Conservation (phyloP, 2,888 invertebrate species). For the Acronicta psi region DNA sequence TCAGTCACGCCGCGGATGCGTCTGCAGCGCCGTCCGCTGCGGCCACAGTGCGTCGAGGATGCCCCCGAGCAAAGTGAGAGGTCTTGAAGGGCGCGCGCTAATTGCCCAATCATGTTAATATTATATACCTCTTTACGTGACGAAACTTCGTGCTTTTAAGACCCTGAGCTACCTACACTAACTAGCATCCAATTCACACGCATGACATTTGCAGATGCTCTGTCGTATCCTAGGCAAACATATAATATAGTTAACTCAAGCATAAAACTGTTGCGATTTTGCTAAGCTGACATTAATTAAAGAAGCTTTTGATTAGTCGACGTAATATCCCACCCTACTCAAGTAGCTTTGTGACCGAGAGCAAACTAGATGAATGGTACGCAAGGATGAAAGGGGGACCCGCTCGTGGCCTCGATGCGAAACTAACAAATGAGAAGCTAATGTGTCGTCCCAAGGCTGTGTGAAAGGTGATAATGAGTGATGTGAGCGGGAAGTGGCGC, state of each 20-base stretch:
- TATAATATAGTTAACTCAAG: conserved; percentile 12
- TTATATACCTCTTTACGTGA: conserved; percentile 33
- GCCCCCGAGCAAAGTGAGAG: conserved; percentile 33
- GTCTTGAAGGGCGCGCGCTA: conserved; percentile 44
- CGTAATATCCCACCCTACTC: background rate
- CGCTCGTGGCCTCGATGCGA: conserved; percentile 26
- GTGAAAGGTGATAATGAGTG: conserved; percentile 45
- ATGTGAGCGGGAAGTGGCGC: conserved; percentile 20
- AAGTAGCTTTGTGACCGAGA: conserved; percentile 20
- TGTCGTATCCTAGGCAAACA: conserved; percentile 1
- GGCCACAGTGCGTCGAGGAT: conserved; percentile 23
- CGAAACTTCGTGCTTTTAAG: conserved; percentile 41
- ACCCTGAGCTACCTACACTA: conserved; percentile 33
- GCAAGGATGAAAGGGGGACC: conserved; percentile 23
- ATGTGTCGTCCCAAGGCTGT: conserved; percentile 17
- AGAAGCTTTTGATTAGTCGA: background rate
- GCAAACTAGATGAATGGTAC: background rate
- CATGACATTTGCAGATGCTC: conserved; percentile 16
- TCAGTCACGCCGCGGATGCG: conserved; percentile 7
- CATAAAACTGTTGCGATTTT: background rate
- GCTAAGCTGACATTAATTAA: conserved; percentile 6
- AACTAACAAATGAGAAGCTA: conserved; percentile 21
- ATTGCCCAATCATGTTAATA: conserved; percentile 49
- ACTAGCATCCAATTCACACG: conserved; percentile 8
- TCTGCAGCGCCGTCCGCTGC: conserved; percentile 8